Base-by-base conservation (phyloP, 2,888 invertebrate species). In the Schizaphis graminum region DNA sequence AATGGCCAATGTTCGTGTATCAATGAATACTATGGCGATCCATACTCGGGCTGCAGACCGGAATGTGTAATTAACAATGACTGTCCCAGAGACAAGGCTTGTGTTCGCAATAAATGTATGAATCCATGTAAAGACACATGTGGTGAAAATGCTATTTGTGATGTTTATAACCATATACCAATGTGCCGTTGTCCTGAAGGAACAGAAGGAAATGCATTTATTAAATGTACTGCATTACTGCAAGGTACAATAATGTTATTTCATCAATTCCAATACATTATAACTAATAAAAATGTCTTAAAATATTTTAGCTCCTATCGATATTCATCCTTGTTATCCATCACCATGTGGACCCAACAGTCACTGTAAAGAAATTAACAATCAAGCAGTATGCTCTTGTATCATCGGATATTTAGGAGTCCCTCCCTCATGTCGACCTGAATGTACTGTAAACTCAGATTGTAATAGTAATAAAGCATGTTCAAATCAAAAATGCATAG, bases 311-410 rank as follows among this genome's bases (percentile, higher is more conserved):
- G 95, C 94, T 86, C 94, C 96, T 95, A 96, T 96, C 92, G 96
- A 96, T 87, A 96, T 96, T 84, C 95, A 98, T 95, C 98, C 98
- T 13, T 98, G 98, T 95, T 97, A 97, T 95, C 98, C 98, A 92
- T 97, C 98, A 53, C 98, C 98, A 0, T 98, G 98, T 96, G 98
- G 98, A 92, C 98, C 98, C 0, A 98, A 98, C 96, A 98, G 98
- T 95, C 97, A 98, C 95, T 98, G 98, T 95, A 97, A 98, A 95
- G 97, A 97, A 95, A 97, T 97, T 16, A 98, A 98, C 95, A 96
- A 96, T 95, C 98, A 98, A 96, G 98, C 98, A 0, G 98, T 98
- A 0, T 98, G 98, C 96, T 98, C 98, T 1, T 98, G 98, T 95
- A 96, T 97, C 28, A 96, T 97, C 13, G 97, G 96, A 94, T 98